These are phyloP conservation scores for Nudaria mundana DNA, from an alignment of 2,888 invertebrate species.

Conservation along the genomic window DNA sequence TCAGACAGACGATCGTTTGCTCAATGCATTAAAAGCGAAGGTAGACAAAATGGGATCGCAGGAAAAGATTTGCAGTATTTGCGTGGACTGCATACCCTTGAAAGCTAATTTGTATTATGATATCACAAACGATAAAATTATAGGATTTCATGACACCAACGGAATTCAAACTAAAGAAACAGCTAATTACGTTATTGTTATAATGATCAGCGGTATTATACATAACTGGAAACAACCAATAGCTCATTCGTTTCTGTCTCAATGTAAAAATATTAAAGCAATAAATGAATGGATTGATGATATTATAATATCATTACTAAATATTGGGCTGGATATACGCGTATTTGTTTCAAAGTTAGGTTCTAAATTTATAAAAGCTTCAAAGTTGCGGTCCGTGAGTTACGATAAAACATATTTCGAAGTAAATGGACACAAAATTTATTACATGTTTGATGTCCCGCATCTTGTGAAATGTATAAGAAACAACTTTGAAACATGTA, in stretches of 20 bases:
- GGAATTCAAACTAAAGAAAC: slow-evolving; percentile 18
- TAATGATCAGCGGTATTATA: slow-evolving; percentile 24
- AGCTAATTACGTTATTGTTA: slow-evolving; percentile 17
- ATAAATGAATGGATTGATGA: slow-evolving; percentile 18
- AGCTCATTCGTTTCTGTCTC: slow-evolving; percentile 18
- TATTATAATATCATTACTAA: slow-evolving; percentile 13
- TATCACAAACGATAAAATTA: slow-evolving; percentile 18
- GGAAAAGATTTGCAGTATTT: slow-evolving; percentile 26
- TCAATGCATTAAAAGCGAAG: slow-evolving; percentile 17
- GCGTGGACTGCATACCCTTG: slow-evolving; percentile 9
- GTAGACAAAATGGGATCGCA: slow-evolving; percentile 19
- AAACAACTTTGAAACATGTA: no score
- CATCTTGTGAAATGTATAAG: no score
- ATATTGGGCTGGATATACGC: no score
- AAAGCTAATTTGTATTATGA: slow-evolving; percentile 23
- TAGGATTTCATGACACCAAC: slow-evolving; percentile 23
- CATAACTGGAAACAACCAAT: slow-evolving; percentile 27
- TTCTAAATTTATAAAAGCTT: no score
- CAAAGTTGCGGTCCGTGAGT: no score
- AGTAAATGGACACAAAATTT: no score
- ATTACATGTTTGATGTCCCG: no score
- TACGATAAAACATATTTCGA: no score
- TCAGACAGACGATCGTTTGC: slow-evolving; percentile 1
- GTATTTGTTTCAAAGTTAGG: no score
- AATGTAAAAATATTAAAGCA: slow-evolving; percentile 10